Percentiles rank a stretch among this genome's conserved stretches.
These are phyloP conservation scores for Scaptomyza hsui DNA, from an alignment of 1,140 invertebrate species.

Conservation along the genomic window DNA sequence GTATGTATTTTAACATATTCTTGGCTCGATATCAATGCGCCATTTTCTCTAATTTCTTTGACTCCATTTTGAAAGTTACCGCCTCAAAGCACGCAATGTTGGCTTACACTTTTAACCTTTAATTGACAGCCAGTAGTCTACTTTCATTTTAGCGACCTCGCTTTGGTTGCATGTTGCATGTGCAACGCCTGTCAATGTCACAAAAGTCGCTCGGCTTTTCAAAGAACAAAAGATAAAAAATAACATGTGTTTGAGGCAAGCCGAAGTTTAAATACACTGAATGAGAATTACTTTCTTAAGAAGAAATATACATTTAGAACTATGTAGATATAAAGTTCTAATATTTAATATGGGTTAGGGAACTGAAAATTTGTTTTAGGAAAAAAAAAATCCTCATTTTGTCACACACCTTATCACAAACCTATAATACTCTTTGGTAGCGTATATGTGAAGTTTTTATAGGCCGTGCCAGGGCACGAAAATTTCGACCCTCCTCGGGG, in stretches of 20 bases:
- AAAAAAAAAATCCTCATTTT: too few species aligned
- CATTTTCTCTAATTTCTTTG: constrained; percentile 28
- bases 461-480: neutral
- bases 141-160: too few species aligned
- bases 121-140: constrained; percentile 9
- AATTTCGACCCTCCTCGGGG: constrained; percentile 14
- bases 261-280: too few species aligned
- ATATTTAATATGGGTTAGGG: too few species aligned
- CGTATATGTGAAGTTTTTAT: constrained; percentile 60
- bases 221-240: constrained; percentile 1
- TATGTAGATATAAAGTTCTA: too few species aligned
- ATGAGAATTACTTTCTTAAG: too few species aligned
- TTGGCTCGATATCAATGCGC: constrained; percentile 53
- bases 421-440: neutral
- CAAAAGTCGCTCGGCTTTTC: neutral
- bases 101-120: constrained; percentile 61
- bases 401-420: too few species aligned
- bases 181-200: constrained; percentile 38
- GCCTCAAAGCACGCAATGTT: constrained; percentile 52
- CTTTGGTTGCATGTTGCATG: constrained; percentile 43
- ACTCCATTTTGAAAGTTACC: constrained; percentile 29
- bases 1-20: constrained; percentile 10
- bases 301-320: too few species aligned
- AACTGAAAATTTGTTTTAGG: too few species aligned
- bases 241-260: neutral